Conservation (phyloP, 2,797 vertebrate genomes). For the Coregonus sp. region DNA sequence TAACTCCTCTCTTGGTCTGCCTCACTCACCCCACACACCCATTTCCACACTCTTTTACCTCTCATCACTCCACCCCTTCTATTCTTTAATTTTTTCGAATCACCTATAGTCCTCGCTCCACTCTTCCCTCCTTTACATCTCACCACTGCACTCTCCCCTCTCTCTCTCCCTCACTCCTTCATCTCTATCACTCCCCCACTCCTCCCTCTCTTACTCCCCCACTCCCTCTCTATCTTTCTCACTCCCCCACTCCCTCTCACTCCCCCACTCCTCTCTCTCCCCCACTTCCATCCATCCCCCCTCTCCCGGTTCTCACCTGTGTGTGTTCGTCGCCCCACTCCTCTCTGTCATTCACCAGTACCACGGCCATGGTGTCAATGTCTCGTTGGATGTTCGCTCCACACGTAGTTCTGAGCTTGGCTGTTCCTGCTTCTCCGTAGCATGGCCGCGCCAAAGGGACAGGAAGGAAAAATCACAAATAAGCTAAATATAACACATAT, state of each 20-base stretch:
- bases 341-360: conserved; percentile 55
- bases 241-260: background rate
- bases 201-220: background rate
- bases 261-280: background rate
- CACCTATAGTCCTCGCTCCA: background rate
- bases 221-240: background rate
- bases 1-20: background rate
- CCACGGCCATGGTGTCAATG: conserved; percentile 62
- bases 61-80: too few species aligned
- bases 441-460: conserved; percentile 71
- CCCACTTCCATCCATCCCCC: background rate
- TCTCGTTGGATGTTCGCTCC: conserved; percentile 79
- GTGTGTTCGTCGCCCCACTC: conserved; percentile 71
- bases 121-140: background rate
- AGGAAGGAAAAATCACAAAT: background rate
- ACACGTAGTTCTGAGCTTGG: conserved; percentile 77
- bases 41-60: background rate
- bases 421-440: conserved; percentile 80
- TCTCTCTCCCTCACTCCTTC: background rate
- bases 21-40: too few species aligned
- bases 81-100: background rate
- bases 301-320: conserved; percentile 65
- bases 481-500: background rate
- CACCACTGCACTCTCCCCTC: background rate
- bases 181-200: background rate